Base-by-base conservation (phyloP, 2,888 invertebrate genomes). In the Stenodera caucasica region DNA sequence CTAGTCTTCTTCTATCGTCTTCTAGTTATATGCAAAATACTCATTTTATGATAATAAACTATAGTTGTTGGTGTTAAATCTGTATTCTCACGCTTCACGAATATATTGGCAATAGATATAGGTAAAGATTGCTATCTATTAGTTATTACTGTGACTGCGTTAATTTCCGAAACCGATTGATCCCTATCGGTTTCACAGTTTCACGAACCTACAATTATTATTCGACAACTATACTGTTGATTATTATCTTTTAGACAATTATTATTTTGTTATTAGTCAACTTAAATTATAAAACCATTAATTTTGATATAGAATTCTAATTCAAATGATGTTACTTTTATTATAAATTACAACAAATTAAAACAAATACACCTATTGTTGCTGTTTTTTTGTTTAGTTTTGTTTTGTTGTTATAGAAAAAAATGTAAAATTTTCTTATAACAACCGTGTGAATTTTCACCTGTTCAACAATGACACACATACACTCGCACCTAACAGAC, bases 111-210 rank as follows among this genome's bases (percentile, higher is more conserved):
- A 37, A 55, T 35, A 35, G 15, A 40, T 40, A 40, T 40, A 40
- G 40, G 18, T 40, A 57, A 65, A 64, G 64, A 68, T 65, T 58
- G 45, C 53, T 58, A 63, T 66, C 64, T 63, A 65, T 66, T 66
- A 61, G 60, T 63, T 63, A 67, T 61, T 67, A 58, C 23, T 23
- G 21, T 45, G 45, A 45, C 45, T 45, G 45, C 23, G 45, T 45
- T 45, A 45, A 45, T 45, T 45, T 45, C 45, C 45, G 23, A 23
- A 45, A 45, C 45, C 45, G 45, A 45, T 45, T 45, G 45, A 45
- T 45, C 45, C 23, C 45, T 45, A 45, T 45, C 45, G 45, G 45
- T 45, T 45, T 45, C 40, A 40, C 40, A 52, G 23, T 53, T 53
- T 53, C 53, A 35, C 53, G 53, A 23, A 53, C 33, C 14, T 9